These are phyloP conservation scores for Xanthostigma xanthostigma DNA, from an alignment of 2,888 invertebrate species.

Conservation along the genomic window DNA sequence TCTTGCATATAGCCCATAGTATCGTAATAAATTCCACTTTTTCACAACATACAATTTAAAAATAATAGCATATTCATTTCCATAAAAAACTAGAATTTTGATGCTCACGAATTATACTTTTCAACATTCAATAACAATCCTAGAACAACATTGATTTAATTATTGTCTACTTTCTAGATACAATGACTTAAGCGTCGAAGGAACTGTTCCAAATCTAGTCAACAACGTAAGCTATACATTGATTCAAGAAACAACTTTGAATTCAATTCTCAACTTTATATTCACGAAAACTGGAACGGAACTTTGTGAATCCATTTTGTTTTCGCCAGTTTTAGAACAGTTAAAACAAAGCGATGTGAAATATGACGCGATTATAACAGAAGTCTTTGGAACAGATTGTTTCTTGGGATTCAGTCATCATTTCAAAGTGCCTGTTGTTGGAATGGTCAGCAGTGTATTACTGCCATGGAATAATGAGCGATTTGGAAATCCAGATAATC, in stretches of 20 bases:
- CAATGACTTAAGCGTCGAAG: slow-evolving; percentile 12
- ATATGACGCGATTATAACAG: slow-evolving; percentile 32
- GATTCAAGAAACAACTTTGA: neutral
- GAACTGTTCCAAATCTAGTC: slow-evolving; percentile 8
- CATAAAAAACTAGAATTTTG: too few species aligned
- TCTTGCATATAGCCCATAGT: too few species aligned
- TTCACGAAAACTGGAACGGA: neutral
- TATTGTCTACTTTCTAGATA: slow-evolving; percentile 10
- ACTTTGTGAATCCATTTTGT: neutral
- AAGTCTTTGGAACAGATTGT: slow-evolving; percentile 45
- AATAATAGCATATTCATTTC: too few species aligned
- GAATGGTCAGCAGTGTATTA: slow-evolving; percentile 35
- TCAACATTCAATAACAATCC: too few species aligned
- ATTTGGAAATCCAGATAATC: slow-evolving; percentile 40
- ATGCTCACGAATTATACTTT: too few species aligned
- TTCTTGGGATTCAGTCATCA: slow-evolving; percentile 41
- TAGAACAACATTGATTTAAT: too few species aligned
- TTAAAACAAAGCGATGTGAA: slow-evolving; percentile 8
- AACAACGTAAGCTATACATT: slow-evolving; percentile 8
- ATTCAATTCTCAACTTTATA: neutral
- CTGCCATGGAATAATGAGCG: slow-evolving; percentile 41
- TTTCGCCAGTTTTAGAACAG: slow-evolving; percentile 3
- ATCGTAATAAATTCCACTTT: too few species aligned
- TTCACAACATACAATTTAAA: too few species aligned
- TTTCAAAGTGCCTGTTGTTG: slow-evolving; percentile 38